These are phyloP conservation scores for Tenualosa thibaudeaui DNA, from an alignment of 2,797 vertebrate genomes.

Conservation along the genomic window DNA sequence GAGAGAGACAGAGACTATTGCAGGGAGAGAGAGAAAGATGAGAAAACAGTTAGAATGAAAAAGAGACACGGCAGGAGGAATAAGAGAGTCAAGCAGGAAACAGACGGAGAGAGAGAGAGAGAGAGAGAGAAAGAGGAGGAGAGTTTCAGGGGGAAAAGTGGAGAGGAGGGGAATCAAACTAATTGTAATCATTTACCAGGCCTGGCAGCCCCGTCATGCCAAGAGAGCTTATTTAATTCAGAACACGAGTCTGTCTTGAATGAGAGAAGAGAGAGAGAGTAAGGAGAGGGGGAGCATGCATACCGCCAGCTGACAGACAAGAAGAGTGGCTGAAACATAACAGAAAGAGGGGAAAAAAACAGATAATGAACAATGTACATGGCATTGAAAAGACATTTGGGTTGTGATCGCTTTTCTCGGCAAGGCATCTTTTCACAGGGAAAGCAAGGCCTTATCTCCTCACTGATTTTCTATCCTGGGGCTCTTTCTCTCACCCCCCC, in stretches of 20 bases:
- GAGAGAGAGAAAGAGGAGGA: background rate
- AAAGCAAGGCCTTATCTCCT: slow-evolving; percentile 32
- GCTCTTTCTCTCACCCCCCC: slow-evolving; percentile 7
- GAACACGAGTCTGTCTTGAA: slow-evolving; percentile 39
- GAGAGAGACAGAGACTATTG: background rate
- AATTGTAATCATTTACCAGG: slow-evolving; percentile 37
- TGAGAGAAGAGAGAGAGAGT: slow-evolving; percentile 25
- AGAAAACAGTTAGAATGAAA: slow-evolving; percentile 34
- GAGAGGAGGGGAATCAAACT: slow-evolving; percentile 34
- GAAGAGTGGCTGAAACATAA: background rate
- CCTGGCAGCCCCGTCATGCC: slow-evolving; percentile 19
- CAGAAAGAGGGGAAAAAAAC: background rate
- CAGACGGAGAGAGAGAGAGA: background rate
- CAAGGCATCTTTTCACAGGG: background rate
- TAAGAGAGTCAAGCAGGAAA: background rate
- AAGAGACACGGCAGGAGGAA: background rate
- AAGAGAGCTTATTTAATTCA: slow-evolving; percentile 41
- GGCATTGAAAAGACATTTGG: background rate
- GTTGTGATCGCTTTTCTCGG: background rate
- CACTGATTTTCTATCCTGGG: slow-evolving; percentile 50
- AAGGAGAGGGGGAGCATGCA: background rate
- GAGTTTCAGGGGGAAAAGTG: background rate
- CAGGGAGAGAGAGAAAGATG: background rate
- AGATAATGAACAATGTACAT: background rate
- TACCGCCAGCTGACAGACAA: background rate